These are phyloP conservation scores for Thalassoma bifasciatum DNA, from an alignment of 2,113 vertebrate genomes.

Conservation along the genomic window DNA sequence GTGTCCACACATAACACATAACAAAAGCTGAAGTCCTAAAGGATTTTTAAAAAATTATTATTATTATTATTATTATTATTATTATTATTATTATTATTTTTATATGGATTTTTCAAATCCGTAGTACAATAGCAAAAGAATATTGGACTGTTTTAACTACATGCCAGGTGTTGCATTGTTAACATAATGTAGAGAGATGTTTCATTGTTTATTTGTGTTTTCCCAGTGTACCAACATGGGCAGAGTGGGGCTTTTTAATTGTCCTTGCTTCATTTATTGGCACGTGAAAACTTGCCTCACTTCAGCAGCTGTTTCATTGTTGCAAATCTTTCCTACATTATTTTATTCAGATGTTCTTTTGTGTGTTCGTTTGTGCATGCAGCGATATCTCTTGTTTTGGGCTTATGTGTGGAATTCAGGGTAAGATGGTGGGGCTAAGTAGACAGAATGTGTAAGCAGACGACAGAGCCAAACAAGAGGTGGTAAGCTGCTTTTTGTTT, in stretches of 20 bases:
- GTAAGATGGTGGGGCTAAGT: slow-evolving; percentile 53
- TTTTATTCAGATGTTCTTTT: slow-evolving; percentile 40
- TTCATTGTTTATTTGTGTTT: not conserved
- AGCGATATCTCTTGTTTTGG: slow-evolving; percentile 41
- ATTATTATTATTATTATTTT: too few species aligned
- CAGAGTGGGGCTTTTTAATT: slow-evolving; percentile 20
- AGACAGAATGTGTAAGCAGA: slow-evolving; percentile 40
- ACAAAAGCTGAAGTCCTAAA: too few species aligned
- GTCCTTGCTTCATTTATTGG: slow-evolving; percentile 14
- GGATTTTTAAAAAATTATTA: too few species aligned
- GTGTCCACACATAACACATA: too few species aligned
- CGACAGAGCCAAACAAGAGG: slow-evolving; percentile 37
- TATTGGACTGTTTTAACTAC: not conserved
- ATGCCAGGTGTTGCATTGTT: not conserved
- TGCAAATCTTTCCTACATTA: slow-evolving; percentile 5
- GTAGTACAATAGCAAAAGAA: not conserved
- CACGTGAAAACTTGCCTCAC: not conserved
- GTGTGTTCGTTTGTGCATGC: slow-evolving; percentile 31
- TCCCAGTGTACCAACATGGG: not conserved
- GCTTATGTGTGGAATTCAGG: slow-evolving; percentile 59
- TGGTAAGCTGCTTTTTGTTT: slow-evolving; percentile 67
- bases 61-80: too few species aligned
- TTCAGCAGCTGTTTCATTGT: slow-evolving; percentile 30
- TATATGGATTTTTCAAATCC: not conserved
- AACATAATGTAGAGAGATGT: not conserved